Base-by-base conservation (phyloP, 2,797 vertebrate species). In the Karalla daura region DNA sequence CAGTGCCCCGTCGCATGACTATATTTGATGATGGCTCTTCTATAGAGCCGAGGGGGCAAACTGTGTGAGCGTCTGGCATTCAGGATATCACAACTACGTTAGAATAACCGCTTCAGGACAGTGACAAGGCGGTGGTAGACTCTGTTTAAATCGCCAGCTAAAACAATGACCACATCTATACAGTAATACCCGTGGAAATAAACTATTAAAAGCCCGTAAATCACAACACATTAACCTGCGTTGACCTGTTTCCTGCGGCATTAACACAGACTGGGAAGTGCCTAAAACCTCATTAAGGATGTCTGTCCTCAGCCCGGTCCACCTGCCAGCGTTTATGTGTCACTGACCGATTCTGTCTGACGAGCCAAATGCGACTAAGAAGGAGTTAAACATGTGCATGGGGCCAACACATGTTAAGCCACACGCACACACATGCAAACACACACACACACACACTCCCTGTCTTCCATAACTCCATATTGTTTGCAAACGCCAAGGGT, bases 401-500 rank as follows among this genome's bases (percentile, higher is more conserved):
- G 75, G 74, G 70, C 60, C 74, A 67, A 70, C 77, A 76, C 80
- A 86, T 72, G 80, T 72, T 62, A 61, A 77, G 32, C 64, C 71
- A 81, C 64, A 79, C 80, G 74, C 36, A 66, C 75, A 75, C 35
- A 70, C 50, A 65, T 64, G 79, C 69, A 78, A 78, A 76, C 36
- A 70, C 77, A 76, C 63, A 54, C 51, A 75, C 64, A 78, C 63
- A 68, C 73, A 81, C 69, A 70, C 70, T 65, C 39, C 36, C 47
- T 63, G 54, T 50, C 77, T 73, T 83, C 83, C 69, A 81, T 78
- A 83, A 88, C 72, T 83, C 72, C 78, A 85, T 78, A 78, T 84
- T 86, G 80, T 84, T 84, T 84, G 85, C 30, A 44, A 86, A 76
- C 76, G 80, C 86, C 82, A 85, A 86, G 84, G 83, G 87, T 76